Evolutionary conservation across 2,888 invertebrate species (phyloP).

Genomic region (Synanthedon myopaeformis): DNA sequence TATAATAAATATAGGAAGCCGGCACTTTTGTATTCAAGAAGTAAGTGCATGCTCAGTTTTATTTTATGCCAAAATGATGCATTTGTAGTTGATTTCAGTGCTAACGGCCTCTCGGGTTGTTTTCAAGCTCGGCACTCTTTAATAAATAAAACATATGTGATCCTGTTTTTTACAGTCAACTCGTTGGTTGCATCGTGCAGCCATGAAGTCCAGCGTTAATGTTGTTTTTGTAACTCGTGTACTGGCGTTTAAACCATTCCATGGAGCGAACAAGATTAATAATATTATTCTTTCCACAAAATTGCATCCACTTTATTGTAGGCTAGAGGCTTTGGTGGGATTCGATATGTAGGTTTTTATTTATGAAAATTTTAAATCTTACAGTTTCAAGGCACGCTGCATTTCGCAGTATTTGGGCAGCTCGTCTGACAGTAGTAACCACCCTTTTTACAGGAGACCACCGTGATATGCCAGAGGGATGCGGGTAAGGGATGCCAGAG

Average conservation of each 20-base stretch:
- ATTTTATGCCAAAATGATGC: conserved; percentile 11
- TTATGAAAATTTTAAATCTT: no score
- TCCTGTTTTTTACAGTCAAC: conserved; percentile 11
- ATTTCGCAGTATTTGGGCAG: no score
- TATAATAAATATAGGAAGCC: no score
- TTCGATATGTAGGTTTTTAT: no score
- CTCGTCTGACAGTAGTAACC: no score
- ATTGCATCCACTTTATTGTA: neutral
- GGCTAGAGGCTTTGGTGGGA: no score
- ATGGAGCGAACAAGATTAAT: neutral
- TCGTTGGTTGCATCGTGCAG: neutral
- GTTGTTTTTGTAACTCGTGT: conserved; percentile 1
- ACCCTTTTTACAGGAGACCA: no score
- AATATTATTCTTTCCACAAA: neutral
- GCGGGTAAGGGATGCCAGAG: no score
- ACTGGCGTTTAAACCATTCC: neutral
- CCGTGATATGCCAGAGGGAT: no score
- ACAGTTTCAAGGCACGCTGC: no score
- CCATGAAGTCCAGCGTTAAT: conserved; percentile 2
- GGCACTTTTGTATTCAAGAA: conserved; percentile 1
- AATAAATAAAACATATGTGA: conserved; percentile 15
- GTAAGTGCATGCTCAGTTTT: conserved; percentile 2
- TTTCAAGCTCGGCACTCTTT: conserved; percentile 13
- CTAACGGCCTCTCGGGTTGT: conserved; percentile 13
- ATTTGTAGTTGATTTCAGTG: conserved; percentile 10